Evolutionary conservation across 2,113 vertebrate genomes (phyloP), one percentile per base, ranked within the genome.

Genomic region (Motacilla alba): DNA sequence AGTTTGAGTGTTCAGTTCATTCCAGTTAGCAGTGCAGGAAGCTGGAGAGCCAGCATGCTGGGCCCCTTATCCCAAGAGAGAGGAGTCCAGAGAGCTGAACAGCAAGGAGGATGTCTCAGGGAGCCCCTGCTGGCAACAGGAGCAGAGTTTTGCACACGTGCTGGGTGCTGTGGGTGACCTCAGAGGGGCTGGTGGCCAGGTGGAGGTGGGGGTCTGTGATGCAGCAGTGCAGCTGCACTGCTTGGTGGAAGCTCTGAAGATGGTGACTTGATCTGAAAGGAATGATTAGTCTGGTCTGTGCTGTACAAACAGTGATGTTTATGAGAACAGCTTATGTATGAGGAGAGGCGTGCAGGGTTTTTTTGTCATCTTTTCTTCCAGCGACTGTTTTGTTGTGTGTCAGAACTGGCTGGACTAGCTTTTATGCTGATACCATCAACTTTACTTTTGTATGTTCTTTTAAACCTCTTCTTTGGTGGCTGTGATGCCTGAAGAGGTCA

Each of bases 401-500:
- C 46, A 81, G 35, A 64, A 89, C 83, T 70, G 19, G 41, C 91
- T 91, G 87, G 55, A 91, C 84, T 89, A 94, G 88, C 87, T 97
- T 97, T 95, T 81, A 22, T 83, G 56, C 83, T 41, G 74, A 86
- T 83, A 31, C 23, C 43, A 81, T 96, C 89, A 72, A 20, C 62
- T 69, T 81, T 50, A 14, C 22, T 87, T 94, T 37, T 73, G 13
- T 79, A 44, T 66, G 16, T 72, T 47, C 41, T 74, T 91, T 78
- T 79, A 92, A 84, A 91, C 50, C 26, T 89, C 88, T 90, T 87
- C 15, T 59, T 91, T 63, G 23, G 9, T 67, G 90, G 14, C 46
- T 59, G 18, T 39, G 28, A 39, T 83, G n/a, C 35, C 63, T 64
- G 31, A 77, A 86, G 68, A 81, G 39, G 14, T 83, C 43, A 46